phyloP scores from a whole-genome alignment of 1,140 invertebrate species.

The Copidosoma floridanum region DNA sequence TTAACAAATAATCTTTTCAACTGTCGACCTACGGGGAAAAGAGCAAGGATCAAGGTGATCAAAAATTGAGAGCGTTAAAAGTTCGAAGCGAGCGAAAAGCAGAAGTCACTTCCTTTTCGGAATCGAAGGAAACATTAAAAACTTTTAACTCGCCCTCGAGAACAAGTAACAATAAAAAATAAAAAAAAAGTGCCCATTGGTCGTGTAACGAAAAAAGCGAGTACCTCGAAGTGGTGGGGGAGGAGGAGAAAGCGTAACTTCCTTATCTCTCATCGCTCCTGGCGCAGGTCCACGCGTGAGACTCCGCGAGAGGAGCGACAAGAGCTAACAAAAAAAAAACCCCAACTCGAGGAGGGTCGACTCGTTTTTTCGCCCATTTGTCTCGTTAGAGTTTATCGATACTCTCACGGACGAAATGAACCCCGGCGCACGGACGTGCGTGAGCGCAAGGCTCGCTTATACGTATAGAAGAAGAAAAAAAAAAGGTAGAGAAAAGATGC shows the following conservation, averaged over 20 bases:
- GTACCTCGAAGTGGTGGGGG: background rate
- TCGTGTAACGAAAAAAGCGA: background rate
- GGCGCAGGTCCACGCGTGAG: conserved; percentile 8
- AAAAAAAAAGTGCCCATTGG: background rate
- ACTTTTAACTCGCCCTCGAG: background rate
- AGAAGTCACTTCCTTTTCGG: background rate
- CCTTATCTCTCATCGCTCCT: conserved; percentile 10
- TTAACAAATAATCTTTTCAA: no score
- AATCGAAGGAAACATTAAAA: background rate
- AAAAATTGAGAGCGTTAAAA: background rate
- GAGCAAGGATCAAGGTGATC: no score
- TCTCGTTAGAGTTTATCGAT: conserved; percentile 49
- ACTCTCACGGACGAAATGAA: conserved; percentile 26
- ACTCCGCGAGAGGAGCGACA: background rate
- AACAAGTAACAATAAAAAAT: background rate
- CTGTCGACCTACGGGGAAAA: no score
- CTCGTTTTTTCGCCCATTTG: conserved; percentile 44
- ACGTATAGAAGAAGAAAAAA: background rate
- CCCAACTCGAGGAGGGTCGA: conserved; percentile 18
- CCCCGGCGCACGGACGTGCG: no score
- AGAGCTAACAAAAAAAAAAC: conserved; percentile 1
- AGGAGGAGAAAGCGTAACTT: conserved; percentile 10
- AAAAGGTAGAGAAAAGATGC: background rate
- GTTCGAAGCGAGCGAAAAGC: background rate
- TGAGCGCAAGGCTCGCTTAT: no score